Percentiles rank a stretch among this genome's conserved stretches.
Conservation (phyloP, 2,113 vertebrate species). For the Cyphomyrus discorhynchus region DNA sequence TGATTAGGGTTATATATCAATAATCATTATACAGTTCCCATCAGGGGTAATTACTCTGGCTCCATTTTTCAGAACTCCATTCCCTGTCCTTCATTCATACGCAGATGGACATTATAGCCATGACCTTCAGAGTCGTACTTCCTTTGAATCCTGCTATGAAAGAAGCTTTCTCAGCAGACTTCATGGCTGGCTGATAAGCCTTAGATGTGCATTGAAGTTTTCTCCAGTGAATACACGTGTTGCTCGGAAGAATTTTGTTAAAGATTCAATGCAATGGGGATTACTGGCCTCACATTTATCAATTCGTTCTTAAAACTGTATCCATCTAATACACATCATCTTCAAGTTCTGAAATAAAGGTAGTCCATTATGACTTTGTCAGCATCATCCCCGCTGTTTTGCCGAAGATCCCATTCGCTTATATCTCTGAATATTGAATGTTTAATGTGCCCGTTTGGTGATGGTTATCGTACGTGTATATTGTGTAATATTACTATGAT, state of each 20-base stretch:
- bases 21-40: neutral
- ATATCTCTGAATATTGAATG: slow-evolving; percentile 24
- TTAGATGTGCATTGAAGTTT: neutral
- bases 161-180: neutral
- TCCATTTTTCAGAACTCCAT: neutral
- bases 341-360: neutral
- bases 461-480: slow-evolving; percentile 54
- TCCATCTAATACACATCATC: neutral
- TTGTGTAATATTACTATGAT: slow-evolving; percentile 55
- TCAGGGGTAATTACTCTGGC: neutral
- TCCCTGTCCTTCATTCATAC: neutral
- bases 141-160: neutral
- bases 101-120: neutral
- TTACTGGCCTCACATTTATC: neutral
- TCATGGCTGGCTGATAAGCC: neutral
- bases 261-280: neutral
- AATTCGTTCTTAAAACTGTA: neutral
- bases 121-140: neutral
- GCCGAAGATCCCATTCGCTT: slow-evolving; percentile 29
- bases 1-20: neutral
- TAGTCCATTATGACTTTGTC: neutral
- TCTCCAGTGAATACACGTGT: neutral
- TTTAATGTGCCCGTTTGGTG: slow-evolving; percentile 45
- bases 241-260: neutral
- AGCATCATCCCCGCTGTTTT: slow-evolving; percentile 22